A percentile compares a stretch with the other conserved stretches of the same genome.
Evolutionary conservation across 2,113 vertebrate species (phyloP).

Genomic region (Progne subis): DNA sequence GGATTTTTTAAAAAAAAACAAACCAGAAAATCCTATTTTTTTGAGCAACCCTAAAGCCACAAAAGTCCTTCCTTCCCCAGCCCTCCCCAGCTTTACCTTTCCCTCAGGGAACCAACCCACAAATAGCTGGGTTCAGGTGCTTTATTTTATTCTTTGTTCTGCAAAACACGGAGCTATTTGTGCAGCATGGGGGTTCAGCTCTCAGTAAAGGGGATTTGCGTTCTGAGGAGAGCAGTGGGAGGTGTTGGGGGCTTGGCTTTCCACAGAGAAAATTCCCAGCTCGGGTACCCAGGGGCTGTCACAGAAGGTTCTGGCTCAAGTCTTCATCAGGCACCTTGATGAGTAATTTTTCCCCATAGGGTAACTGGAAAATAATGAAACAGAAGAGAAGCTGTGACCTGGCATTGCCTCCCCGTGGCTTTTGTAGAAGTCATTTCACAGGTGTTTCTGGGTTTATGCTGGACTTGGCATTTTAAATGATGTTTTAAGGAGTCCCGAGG

Average conservation of each 20-base stretch:
- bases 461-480: not conserved
- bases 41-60: not conserved
- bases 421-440: not conserved
- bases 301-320: not conserved
- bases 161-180: rapidly evolving
- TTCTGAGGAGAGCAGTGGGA: not conserved
- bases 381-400: not conserved
- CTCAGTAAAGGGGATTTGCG: rapidly evolving
- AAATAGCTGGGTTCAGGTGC: rapidly evolving
- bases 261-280: not conserved
- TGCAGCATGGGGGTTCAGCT: not conserved
- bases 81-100: not conserved
- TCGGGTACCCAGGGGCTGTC: rapidly evolving
- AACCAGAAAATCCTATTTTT: not conserved
- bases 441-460: not conserved
- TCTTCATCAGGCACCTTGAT: not conserved
- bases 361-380: not conserved
- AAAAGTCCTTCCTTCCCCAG: not conserved
- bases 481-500: not conserved
- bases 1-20: not conserved
- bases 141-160: not conserved
- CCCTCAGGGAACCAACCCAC: not conserved
- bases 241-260: not conserved
- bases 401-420: rapidly evolving
- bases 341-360: not conserved